Evolutionary conservation across 2,888 invertebrate species (phyloP), one percentile per base, ranked within the genome.

Genomic region (Rhingia campestris): DNA sequence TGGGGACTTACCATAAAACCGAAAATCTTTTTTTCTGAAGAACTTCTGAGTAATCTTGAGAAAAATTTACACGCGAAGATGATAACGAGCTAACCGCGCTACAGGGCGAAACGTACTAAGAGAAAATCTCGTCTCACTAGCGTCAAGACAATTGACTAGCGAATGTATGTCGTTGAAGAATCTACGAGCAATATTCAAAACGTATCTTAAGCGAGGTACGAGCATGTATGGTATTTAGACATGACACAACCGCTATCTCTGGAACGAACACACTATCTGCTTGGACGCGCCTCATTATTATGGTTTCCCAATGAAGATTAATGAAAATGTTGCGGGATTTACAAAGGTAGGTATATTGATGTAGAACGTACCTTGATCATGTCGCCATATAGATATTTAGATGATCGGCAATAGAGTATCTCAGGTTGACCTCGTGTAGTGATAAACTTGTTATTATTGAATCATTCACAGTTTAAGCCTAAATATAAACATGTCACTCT

Each of bases 111-210:
- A 63, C 66, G 14, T 37, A 81, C 77, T 72, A 51, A 81, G 72
- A 43, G 37, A 58, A 69, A 47, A 45, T 33, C 41, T 49, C 47
- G 45, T 30, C 41, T 47, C 51, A 49, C 7, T 32, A 53, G 43
- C 53, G 43, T 43, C 49, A 59, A 69, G 69, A 70, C 61, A 75
- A 63, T 64, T 76, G 76, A 81, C 70, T 75, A 64, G 64, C 72
- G 72, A 64, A 51, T 14, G 22, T 59, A 39, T 47, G 30, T 12
- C 33, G 51, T 37, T 61, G 53, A 33, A n/a, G 33, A 14, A 33
- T n/a, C 14, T 51, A 66, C n/a, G 64, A 41, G 32, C 32, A 33
- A 45, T 49, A 51, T 22, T 12, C 54, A n/a, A 32, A 49, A 66
- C 10, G 4, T 22, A 54, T 53, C 9, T 35, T 33, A 45, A 56